Evolutionary conservation across 23 tunicate species (phyloP), one percentile per base, ranked within the genome.

Genomic region (Aplidium turbinatum): DNA sequence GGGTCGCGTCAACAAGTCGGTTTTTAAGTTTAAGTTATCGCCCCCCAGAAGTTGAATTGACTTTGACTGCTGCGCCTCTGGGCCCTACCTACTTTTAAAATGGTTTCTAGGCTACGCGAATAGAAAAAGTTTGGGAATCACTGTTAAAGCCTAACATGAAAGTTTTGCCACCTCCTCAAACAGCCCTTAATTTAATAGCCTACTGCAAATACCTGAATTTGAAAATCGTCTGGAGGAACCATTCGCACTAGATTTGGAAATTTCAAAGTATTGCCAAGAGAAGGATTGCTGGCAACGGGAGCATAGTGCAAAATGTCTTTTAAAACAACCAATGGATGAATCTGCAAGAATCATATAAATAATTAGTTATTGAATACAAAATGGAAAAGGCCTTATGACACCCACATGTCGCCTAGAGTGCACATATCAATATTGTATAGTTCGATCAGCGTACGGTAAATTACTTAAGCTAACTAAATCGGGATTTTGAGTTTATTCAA

Each of bases 171-270:
- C 50, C 11, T 42, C 16, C 16, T 42, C 16, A 9, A 42, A 42
- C 11, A 42, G 16, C 16, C 50, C 16, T 16, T 42, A 42, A 9
- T 6, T 11, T 55, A 7, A 7, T 22, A 18, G 25, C 7, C 23
- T 6, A 11, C 6, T 11, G 23, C 62, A 11, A n/a, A 55, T 56
- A 86, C 93, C 75, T 86, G 36, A 4, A 81, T 63, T 53, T 78
- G 78, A 33, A 18, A 38, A 31, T 57, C 47, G 31, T 62, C 73
- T 6, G 84, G 39, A 7, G 84, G 80, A 1, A 38, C 71, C 50
- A 86, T 61, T 16, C 78, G 60, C 25, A 86, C 47, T 35, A 86
- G 38, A 40, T 80, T 58, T 33, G 93, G 93, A 72, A 71, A 86
- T 33, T 70, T 47, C 51, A 33, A 7, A 0, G 46, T 39, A 21